Conservation (phyloP, 2,797 vertebrate species). For the Gallinago nigripennis region DNA sequence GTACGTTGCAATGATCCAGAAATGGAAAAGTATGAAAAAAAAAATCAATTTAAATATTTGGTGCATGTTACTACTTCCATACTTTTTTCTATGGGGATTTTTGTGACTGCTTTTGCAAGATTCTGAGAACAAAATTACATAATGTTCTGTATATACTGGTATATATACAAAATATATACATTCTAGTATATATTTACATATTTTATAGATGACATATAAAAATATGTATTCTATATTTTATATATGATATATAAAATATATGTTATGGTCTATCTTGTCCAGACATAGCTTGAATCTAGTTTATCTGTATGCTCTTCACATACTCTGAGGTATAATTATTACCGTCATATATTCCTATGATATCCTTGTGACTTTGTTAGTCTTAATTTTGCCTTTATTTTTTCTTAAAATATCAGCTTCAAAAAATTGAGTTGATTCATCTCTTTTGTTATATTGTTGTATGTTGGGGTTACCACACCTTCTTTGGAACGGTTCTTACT, state of each 20-base stretch:
- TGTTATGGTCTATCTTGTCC: neutral
- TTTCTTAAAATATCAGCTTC: neutral
- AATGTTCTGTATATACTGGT: neutral
- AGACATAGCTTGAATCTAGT: neutral
- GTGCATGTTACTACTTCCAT: neutral
- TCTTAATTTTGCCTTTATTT: neutral
- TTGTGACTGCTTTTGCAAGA: neutral
- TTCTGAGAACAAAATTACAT: neutral
- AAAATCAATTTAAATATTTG: neutral
- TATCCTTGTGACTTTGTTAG: neutral
- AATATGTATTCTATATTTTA: neutral
- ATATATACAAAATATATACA: neutral
- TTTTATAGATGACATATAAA: neutral
- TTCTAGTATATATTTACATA: neutral
- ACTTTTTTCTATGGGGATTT: neutral
- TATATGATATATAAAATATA: neutral
- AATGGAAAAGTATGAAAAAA: neutral
- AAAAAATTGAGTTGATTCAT: fast-evolving
- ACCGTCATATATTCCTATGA: neutral
- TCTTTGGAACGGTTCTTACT: neutral
- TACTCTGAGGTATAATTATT: neutral
- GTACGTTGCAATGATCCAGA: neutral
- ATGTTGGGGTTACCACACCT: neutral
- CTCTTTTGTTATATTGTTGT: neutral
- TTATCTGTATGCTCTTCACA: neutral